Evolutionary conservation across 2,888 invertebrate species (phyloP), one percentile per base, ranked within the genome.

Genomic region (Lepidocyrtinus sp.): DNA sequence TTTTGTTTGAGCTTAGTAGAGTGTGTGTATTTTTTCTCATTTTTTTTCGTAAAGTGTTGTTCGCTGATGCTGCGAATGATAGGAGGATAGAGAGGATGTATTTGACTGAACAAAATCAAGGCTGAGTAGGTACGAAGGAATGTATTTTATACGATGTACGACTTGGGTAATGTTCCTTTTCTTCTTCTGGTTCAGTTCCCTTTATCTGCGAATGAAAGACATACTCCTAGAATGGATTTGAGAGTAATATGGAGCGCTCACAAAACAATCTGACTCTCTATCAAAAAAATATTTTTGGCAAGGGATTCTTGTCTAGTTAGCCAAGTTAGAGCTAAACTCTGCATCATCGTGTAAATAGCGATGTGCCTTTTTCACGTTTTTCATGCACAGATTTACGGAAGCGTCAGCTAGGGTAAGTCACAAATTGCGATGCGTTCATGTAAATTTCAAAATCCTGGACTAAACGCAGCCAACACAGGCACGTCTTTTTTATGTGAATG

Each of bases 11-110:
- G 15, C 15, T 22, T 46, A 46, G 21, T n/a, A n/a, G n/a, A n/a
- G n/a, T n/a, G n/a, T n/a, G n/a, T n/a, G n/a, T n/a, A 22, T 24
- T 55, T 17, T 70, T 2, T 27, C 25, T 27, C 26, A 7, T 1
- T 27, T 64, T 67, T 24, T 22, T 19, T 12, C 17, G 50, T 68
- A 12, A 71, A 71, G 63, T 62, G 71, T 62, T 71, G 71, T 62
- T 71, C n/a, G 24, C 71, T 45, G 62, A 71, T 71, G 46, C 45
- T 62, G 61, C 27, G 3, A 9, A 46, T 69, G 69, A 69, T 69
- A 69, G 22, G 9, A 50, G 2, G 50, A 9, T 65, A 3, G 17
- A 22, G 45, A 22, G 2, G 9, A 22, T 67, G 59, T 59, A 12
- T 67, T 45, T 9, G 21, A n/a, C n/a, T n/a, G n/a, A n/a, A n/a